Conservation (phyloP, 1,140 invertebrate species). For the Microvelia longipes region DNA sequence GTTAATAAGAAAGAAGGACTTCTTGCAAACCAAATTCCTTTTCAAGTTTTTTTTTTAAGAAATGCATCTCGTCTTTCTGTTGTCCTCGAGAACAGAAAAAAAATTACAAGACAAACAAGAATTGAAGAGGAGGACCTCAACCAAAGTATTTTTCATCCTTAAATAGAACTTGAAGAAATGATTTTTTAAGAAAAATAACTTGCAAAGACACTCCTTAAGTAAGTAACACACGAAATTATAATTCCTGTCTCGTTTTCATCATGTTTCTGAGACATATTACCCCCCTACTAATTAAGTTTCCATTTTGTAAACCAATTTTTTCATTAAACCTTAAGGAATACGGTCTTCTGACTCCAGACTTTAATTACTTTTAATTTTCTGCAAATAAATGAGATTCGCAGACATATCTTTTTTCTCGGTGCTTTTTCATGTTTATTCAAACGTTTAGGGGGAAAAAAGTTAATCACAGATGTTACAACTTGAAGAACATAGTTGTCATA, state of each 20-base stretch:
- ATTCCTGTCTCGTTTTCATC: background rate
- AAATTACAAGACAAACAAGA: background rate
- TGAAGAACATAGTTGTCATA: too few species aligned
- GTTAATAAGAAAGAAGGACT: background rate
- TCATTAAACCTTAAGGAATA: background rate
- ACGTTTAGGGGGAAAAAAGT: too few species aligned
- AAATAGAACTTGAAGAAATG: too few species aligned
- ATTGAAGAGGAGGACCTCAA: background rate
- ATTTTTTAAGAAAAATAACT: too few species aligned
- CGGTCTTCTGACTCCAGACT: background rate
- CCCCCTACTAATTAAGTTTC: background rate
- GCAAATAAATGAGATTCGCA: background rate
- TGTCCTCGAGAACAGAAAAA: background rate
- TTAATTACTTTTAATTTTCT: background rate
- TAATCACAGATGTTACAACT: too few species aligned
- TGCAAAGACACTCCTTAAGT: background rate
- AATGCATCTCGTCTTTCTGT: too few species aligned
- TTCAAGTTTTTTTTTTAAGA: too few species aligned
- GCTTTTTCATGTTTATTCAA: too few species aligned
- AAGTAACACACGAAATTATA: background rate
- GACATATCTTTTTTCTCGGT: too few species aligned
- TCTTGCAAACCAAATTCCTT: too few species aligned
- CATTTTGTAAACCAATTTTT: background rate
- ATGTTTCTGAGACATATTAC: background rate
- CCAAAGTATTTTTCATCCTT: background rate